A percentile compares a stretch with the other conserved stretches of the same genome.
These are phyloP conservation scores for Phalacrocorax pelagicus DNA, from an alignment of 2,113 vertebrate genomes.

Conservation along the genomic window DNA sequence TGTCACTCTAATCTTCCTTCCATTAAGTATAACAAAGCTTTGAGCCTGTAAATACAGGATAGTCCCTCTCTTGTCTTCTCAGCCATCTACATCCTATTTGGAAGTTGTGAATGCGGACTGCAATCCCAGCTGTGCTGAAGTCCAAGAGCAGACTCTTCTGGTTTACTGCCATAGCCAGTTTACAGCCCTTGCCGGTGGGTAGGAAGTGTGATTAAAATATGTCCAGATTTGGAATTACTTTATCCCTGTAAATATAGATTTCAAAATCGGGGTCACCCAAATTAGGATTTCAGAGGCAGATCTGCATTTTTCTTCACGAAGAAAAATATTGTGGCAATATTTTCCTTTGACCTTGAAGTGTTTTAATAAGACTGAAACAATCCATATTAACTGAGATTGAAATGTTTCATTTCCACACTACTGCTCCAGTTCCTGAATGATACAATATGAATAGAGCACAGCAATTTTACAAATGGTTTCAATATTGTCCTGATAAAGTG, in stretches of 20 bases:
- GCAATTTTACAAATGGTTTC: conserved; percentile 64
- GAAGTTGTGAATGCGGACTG: not conserved
- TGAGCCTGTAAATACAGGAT: not conserved
- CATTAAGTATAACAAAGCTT: not conserved
- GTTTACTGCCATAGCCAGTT: not conserved
- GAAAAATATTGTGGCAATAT: not conserved
- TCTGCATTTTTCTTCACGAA: not conserved
- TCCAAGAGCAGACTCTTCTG: not conserved
- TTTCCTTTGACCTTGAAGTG: conserved; percentile 47
- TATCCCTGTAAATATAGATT: not conserved
- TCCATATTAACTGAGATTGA: conserved; percentile 59
- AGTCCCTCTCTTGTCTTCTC: not conserved
- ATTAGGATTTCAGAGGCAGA: not conserved
- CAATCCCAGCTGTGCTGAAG: not conserved
- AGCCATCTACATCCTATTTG: not conserved
- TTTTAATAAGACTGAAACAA: conserved; percentile 64
- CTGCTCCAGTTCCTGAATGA: conserved; percentile 32
- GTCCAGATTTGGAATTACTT: not conserved
- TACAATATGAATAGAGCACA: not conserved
- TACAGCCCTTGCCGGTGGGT: not conserved
- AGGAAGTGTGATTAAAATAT: not conserved
- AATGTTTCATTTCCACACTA: conserved; percentile 60
- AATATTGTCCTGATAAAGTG: conserved; percentile 46
- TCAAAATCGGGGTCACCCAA: not conserved
- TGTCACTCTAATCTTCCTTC: not conserved